Conservation (phyloP, 2,113 vertebrate species). For the Syrmaticus mikado region DNA sequence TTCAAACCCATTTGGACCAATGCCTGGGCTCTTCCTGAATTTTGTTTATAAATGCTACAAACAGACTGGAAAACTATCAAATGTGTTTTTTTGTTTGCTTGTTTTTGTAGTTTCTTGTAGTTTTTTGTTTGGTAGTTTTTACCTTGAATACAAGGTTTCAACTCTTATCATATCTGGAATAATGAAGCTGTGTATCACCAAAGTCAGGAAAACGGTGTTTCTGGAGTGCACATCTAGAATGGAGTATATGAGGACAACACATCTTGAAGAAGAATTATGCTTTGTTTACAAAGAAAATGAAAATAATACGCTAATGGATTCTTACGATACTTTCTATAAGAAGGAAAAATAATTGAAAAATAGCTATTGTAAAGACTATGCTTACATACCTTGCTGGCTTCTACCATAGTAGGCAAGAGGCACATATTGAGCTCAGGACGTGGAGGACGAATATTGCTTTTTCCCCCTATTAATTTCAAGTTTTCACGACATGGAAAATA, state of each 20-base stretch:
- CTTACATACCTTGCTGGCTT: conserved; percentile 94
- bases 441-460: conserved; percentile 98
- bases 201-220: conserved; percentile 52
- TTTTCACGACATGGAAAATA: conserved; percentile 99
- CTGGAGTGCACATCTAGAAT: conserved; percentile 72
- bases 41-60: conserved; percentile 11
- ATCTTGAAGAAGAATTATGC: conserved; percentile 71
- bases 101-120: neutral
- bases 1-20: neutral
- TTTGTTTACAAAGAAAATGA: conserved; percentile 31
- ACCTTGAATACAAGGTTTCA: neutral
- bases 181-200: conserved; percentile 11
- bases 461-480: conserved; percentile 98
- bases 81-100: neutral
- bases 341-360: neutral
- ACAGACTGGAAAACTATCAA: neutral
- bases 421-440: conserved; percentile 99
- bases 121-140: neutral
- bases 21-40: neutral
- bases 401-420: conserved; percentile 98
- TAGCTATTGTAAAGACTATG: neutral
- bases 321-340: neutral
- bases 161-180: neutral
- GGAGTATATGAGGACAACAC: conserved; percentile 75
- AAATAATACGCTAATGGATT: conserved; percentile 11